Conservation (phyloP, 2,113 vertebrate species). For the Protomyctophum bolini region DNA sequence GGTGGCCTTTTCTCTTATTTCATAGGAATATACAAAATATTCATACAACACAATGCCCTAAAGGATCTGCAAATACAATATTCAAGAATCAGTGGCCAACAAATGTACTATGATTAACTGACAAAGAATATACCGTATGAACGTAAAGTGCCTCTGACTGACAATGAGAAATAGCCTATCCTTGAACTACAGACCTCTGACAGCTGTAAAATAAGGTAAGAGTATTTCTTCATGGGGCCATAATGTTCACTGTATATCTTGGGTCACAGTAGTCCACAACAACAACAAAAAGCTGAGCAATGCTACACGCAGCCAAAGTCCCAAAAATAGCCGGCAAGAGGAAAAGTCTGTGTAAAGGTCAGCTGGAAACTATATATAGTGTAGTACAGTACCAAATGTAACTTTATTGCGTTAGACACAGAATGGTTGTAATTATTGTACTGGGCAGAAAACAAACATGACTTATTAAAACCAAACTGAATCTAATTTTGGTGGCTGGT, state of each 20-base stretch:
- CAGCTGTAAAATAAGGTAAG: not conserved
- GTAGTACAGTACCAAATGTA: slow-evolving; percentile 33
- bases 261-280: slow-evolving; percentile 41
- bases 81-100: too few relatives aligned
- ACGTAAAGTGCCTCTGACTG: not conserved
- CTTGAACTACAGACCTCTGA: not conserved
- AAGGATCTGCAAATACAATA: too few relatives aligned
- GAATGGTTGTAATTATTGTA: not conserved
- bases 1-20: not conserved
- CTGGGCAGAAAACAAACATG: not conserved
- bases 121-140: not conserved
- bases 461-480: not conserved
- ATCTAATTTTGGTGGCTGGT: slow-evolving; percentile 1
- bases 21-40: not conserved
- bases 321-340: slow-evolving; percentile 74
- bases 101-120: not conserved
- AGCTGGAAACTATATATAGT: slow-evolving; percentile 32
- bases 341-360: slow-evolving; percentile 78
- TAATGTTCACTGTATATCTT: slow-evolving; percentile 38
- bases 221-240: slow-evolving; percentile 5
- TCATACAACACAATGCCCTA: too few relatives aligned
- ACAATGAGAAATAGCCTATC: not conserved
- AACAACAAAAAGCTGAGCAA: slow-evolving; percentile 70
- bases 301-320: slow-evolving; percentile 30
- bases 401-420: slow-evolving; percentile 11